Base-by-base conservation (phyloP, 2,888 invertebrate species). In the Andrena flavipes region DNA sequence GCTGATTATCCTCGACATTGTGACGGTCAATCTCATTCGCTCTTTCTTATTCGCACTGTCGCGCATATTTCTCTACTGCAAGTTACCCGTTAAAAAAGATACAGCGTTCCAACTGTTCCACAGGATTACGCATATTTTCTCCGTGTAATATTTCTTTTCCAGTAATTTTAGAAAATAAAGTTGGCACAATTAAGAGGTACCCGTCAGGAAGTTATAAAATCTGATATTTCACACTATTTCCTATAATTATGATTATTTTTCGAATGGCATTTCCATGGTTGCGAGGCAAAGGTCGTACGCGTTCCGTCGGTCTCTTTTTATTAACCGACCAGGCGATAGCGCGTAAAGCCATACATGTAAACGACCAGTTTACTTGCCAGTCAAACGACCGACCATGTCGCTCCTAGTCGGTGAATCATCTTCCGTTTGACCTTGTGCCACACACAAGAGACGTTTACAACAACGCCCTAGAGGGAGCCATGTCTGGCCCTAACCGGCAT, bases 391-490 rank as follows among this genome's bases (percentile, higher is more conserved):
- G 75, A 75, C 60, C 56, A 74, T 76, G 71, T 80, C 76, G 71
- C 76, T 80, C 29, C 70, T 75, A 71, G 63, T 70, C 75, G 85
- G 83, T 88, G 88, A 89, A 83, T 89, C 88, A 88, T 87, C 81
- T 82, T 83, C 74, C 84, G 83, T 81, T 83, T 84, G 88, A 88
- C 89, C 87, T 89, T 89, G 86, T 84, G 67, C 77, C 79, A 83
- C 72, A 71, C 75, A 72, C 76, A 79, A 84, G 85, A 86, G 80
- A 82, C 86, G 82, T 86, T 87, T 85, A 84, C 87, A 87, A 84
- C 81, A 89, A 84, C 83, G 83, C 83, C 87, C 86, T 83, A 89
- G 87, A 81, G 89, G 86, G 85, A 85, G 84, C 85, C 88, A 84
- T 83, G 83, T 80, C 76, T 84, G 83, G 76, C 81, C 82, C 84